Evolutionary conservation across 2,888 invertebrate species (phyloP), one percentile per base, ranked within the genome.

Genomic region (Athalia cordata): DNA sequence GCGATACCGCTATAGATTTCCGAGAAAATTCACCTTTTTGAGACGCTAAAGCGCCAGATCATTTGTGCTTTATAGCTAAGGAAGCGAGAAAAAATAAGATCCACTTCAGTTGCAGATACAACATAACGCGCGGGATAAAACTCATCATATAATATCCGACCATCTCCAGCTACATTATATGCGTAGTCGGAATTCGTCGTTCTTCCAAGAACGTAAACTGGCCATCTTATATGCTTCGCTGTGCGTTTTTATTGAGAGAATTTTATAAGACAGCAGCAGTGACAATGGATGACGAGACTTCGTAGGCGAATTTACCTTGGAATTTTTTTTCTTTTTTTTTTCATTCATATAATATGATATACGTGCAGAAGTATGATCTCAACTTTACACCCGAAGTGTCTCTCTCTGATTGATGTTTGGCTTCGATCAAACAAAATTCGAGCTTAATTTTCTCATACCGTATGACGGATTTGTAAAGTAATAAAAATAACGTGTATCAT

Each of bases 131-230:
- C 2, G 29, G 29, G 55, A 68, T 68, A 68, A 43, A 68, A 68
- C 11, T 11, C 68, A 68, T 50, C 15, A 7, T 7, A 50, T 5
- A 8, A 59, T 45, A 59, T 59, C 59, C 72, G 59, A 59, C 59
- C 15, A 29, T 29, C 57, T 5, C 47, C 59, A n/a, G 72, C 59
- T 59, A 81, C 81, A 29, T n/a, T n/a, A n/a, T 81, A 81, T 85
- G 85, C 86, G 85, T 87, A 87, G 85, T 86, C 87, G 86, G 86
- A 88, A 87, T 84, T 82, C 77, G 66, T 80, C 82, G 74, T 82
- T 83, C 82, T 88, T 88, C 88, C 87, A 84, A 86, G 88, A 88
- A 87, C 83, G 83, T 79, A 65, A 64, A 80, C 81, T 29, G 79
- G 81, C 80, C 81, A 80, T 81, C 82, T 87, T 86, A 29, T 29